phyloP scores from a whole-genome alignment of 2,888 invertebrate species.

The Doris montereyensis region DNA sequence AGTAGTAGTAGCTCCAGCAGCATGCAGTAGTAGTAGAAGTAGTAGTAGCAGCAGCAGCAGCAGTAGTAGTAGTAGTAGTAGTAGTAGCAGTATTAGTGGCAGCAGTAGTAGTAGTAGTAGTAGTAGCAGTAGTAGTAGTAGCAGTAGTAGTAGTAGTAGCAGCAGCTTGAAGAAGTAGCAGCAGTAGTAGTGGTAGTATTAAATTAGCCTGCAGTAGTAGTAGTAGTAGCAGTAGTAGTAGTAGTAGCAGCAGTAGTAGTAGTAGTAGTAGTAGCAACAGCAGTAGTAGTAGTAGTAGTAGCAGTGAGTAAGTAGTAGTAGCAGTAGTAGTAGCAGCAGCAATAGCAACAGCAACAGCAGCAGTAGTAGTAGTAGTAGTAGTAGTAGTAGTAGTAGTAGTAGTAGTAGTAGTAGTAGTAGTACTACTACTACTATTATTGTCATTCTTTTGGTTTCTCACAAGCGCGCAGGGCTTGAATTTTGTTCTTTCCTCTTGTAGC shows the following conservation, averaged over 20 bases:
- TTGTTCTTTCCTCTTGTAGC: no score
- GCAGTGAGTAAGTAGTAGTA: no score
- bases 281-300: background rate
- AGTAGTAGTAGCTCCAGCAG: background rate
- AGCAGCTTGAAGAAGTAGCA: no score
- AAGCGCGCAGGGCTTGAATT: no score
- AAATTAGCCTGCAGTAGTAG: background rate
- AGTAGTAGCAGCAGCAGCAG: background rate
- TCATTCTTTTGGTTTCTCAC: no score
- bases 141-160: background rate
- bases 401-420: background rate
- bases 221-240: background rate
- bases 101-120: background rate
- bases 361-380: background rate
- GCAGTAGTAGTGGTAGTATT: background rate
- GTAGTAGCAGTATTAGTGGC: background rate
- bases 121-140: background rate
- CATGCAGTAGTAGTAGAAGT: background rate
- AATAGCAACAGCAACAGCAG: background rate
- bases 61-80: background rate
- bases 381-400: background rate
- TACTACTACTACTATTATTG: background rate
- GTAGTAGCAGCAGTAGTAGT: background rate
- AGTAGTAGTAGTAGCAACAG: background rate
- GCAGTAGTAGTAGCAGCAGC: background rate